Conservation (phyloP, 2,113 vertebrate genomes). For the Arothron firmamentum region DNA sequence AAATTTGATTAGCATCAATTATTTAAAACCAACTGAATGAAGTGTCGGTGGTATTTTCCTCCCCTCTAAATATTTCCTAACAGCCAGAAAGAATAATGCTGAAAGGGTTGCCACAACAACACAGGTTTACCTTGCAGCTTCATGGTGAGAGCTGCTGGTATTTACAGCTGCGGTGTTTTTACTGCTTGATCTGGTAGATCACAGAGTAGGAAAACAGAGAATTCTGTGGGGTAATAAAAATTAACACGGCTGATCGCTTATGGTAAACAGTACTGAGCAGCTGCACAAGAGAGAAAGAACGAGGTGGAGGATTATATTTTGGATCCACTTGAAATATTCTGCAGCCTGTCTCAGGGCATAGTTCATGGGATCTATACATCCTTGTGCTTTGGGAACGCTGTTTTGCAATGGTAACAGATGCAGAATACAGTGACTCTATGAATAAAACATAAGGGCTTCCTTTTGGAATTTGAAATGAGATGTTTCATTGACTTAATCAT, state of each 20-base stretch:
- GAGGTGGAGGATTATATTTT: neutral
- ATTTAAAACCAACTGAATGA: too few species aligned
- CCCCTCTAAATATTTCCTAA: neutral
- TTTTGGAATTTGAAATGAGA: neutral
- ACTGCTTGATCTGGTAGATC: conserved; percentile 21
- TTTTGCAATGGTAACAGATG: conserved; percentile 2
- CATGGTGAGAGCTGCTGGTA: conserved; percentile 28
- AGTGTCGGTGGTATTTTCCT: too few species aligned
- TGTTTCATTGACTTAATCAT: neutral
- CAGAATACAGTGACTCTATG: neutral
- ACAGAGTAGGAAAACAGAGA: conserved; percentile 39
- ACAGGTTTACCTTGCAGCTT: conserved; percentile 16
- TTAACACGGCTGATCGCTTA: conserved; percentile 32
- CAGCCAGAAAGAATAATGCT: neutral
- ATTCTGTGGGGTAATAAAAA: conserved; percentile 41
- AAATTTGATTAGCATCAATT: too few species aligned
- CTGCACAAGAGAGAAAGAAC: neutral
- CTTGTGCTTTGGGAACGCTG: neutral
- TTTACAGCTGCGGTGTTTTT: conserved; percentile 53
- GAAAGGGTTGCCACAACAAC: conserved; percentile 22
- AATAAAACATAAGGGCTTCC: neutral
- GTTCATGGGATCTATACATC: neutral
- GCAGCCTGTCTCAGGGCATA: neutral
- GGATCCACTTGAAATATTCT: conserved; percentile 13
- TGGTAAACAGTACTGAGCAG: conserved; percentile 17